Base-by-base conservation (phyloP, 2,797 vertebrate genomes). In the Poecilia velifera region DNA sequence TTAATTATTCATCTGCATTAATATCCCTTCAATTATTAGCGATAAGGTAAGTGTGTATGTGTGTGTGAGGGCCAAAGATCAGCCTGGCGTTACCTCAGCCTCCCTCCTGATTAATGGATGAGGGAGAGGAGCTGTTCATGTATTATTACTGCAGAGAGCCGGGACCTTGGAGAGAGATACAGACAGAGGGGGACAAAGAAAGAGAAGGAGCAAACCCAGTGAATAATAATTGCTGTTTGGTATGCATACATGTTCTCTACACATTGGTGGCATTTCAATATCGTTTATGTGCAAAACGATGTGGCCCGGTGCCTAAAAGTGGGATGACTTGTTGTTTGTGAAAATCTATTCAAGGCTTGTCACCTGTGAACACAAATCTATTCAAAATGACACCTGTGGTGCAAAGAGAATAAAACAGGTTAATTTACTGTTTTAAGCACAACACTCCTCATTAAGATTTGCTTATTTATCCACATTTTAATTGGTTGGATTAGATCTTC, bases 1-100 rank as follows among this genome's bases (percentile, higher is more conserved):
- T 95, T 91, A 92, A 95, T 94, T 93, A 95, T 95, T 94, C 90
- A 95, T 93, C 89, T 84, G 86, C 94, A 93, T 94, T 94, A 94
- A 94, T 93, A 93, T 91, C 80, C 78, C 39, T 76, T 94, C 85
- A 87, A 91, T 94, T 92, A 93, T 94, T 87, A 87, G 94, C 81
- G 87, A 76, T 57, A 88, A 92, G 89, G 76, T 66, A 86, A 47
- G 78, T 78, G 86, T 80, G 79, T 66, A 83, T 77, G 39, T 87
- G 92, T 80, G 89, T 76, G 88, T 59, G 89, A 76, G 77, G 92
- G 92, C 87, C 89, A 94, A 93, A 94, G 93, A 93, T 94, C 94
- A 94, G 74, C 73, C 77, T 85, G 72, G 79, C 78, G 84, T 88
- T 84, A 92, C 90, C 91, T 91, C 82, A 80, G 87, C 85, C 82